phyloP scores from a whole-genome alignment of 2,888 invertebrate genomes.

The Himalopsyche tibetana region DNA sequence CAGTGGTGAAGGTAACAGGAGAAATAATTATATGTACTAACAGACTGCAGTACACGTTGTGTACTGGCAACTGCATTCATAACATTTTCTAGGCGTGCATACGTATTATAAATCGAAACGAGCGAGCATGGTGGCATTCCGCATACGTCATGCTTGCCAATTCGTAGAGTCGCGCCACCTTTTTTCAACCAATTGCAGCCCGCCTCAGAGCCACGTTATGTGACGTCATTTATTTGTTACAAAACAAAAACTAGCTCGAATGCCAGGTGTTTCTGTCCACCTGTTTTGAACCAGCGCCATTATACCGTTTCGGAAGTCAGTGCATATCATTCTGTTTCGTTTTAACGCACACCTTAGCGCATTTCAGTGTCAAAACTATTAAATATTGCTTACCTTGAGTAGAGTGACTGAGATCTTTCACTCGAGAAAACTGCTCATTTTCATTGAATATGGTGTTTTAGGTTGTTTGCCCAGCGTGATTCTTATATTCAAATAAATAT shows the following conservation, averaged over 20 bases:
- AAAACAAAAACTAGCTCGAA: slow-evolving; percentile 15
- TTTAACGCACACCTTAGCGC: neutral
- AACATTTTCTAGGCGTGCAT: no score
- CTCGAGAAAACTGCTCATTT: neutral
- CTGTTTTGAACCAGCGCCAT: neutral
- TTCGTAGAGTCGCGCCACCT: slow-evolving; percentile 56
- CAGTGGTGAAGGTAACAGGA: no score
- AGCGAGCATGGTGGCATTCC: slow-evolving; percentile 48
- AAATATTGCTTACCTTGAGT: slow-evolving; percentile 3
- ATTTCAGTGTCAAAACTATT: slow-evolving; percentile 20
- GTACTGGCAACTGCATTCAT: no score
- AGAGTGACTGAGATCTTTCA: neutral
- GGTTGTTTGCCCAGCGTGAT: no score
- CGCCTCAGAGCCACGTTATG: slow-evolving; percentile 37
- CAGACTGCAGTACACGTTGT: no score
- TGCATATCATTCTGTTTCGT: neutral
- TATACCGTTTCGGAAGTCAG: neutral
- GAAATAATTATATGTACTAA: no score
- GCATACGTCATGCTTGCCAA: slow-evolving; percentile 54
- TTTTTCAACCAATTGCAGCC: slow-evolving; percentile 52
- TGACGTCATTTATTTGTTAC: slow-evolving; percentile 21
- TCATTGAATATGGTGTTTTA: neutral
- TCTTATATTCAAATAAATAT: no score
- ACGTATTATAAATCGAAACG: no score
- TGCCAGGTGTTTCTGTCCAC: neutral